Base-by-base conservation (phyloP, 2,113 vertebrate species). In the Butorides virescens region DNA sequence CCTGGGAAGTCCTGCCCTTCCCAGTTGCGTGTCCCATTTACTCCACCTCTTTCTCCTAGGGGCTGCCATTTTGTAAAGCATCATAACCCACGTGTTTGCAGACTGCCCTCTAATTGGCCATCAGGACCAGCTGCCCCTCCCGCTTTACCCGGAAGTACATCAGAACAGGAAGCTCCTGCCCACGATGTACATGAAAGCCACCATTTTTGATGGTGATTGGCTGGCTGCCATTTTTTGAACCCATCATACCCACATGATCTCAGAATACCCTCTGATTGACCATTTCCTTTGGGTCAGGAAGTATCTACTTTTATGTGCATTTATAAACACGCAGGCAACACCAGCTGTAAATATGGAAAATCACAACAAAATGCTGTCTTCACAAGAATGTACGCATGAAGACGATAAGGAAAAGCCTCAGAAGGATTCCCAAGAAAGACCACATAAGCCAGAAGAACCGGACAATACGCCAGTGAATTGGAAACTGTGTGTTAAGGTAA, bases 41-140 rank as follows among this genome's bases (percentile, higher is more conserved):
- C 29, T 1, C 6, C 30, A 8, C 6, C 13, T 18, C 37, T 46
- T 42, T 36, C 49, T 37, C 19, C 22, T 12, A 7, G 23, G 12
- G 3, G 9, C 16, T 36, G 32, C 7, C 36, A 21, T 78, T 63
- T 73, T 52, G 29, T 27, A 50, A 50, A 62, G 27, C 25, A 5
- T 39, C 11, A 7, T 23, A 14, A 3, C 10, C 5, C 23, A 10
- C 1, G 2, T 32, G 12, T 25, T 82, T 1, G 0, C 22, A 71
- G 26, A 6, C 30, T 32, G 25, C 49, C 25, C 37, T 46, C 34
- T 19, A 26, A 20, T 2, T 29, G 17, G 20, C 47, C 62, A 55
- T 13, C 26, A 47, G 52, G 39, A 37, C 26, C 22, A 37, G 16
- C 15, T 29, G 12, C 16, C 66, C 21, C 23, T 61, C n/a, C 50